A percentile compares a stretch with the other conserved stretches of the same genome.
Conservation (phyloP, 1,140 invertebrate species). For the Venustaconcha ellipsiformis region DNA sequence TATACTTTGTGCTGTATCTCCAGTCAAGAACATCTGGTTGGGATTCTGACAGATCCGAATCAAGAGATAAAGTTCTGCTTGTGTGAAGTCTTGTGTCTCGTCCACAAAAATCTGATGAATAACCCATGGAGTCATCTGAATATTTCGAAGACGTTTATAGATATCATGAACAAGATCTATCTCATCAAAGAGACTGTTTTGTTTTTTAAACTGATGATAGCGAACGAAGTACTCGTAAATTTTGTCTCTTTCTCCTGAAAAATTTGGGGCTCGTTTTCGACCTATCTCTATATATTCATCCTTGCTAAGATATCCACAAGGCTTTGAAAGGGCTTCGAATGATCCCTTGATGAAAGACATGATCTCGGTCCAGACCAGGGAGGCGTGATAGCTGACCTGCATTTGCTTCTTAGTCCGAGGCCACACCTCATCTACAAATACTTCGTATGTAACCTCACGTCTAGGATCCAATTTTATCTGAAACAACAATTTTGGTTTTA, state of each 20-base stretch:
- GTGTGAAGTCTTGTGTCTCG: constrained; percentile 61
- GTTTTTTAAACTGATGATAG: constrained; percentile 34
- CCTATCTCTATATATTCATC: constrained; percentile 49
- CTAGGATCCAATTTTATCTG: constrained; percentile 8
- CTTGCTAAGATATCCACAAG: constrained; percentile 37
- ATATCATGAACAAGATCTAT: constrained; percentile 42
- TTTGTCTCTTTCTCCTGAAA: constrained; percentile 36
- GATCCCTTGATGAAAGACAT: constrained; percentile 63
- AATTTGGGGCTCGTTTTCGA: constrained; percentile 52
- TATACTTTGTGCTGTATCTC: constrained; percentile 59
- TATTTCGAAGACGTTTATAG: constrained; percentile 1
- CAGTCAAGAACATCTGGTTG: constrained; percentile 57
- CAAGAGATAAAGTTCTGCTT: constrained; percentile 55
- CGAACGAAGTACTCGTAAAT: constrained; percentile 44
- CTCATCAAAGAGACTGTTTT: constrained; percentile 50
- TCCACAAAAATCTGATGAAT: constrained; percentile 55
- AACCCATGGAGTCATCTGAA: constrained; percentile 13
- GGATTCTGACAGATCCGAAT: constrained; percentile 48
- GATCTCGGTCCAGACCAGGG: constrained; percentile 58
- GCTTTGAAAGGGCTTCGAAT: constrained; percentile 42
- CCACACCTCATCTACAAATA: constrained; percentile 32
- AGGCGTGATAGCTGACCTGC: constrained; percentile 38
- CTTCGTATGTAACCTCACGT: constrained; percentile 33
- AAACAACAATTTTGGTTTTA: not conserved
- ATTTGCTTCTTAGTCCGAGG: constrained; percentile 16